Evolutionary conservation across 1,140 invertebrate species (phyloP), one percentile per base, ranked within the genome.

Genomic region (Acromyrmex echinatior): DNA sequence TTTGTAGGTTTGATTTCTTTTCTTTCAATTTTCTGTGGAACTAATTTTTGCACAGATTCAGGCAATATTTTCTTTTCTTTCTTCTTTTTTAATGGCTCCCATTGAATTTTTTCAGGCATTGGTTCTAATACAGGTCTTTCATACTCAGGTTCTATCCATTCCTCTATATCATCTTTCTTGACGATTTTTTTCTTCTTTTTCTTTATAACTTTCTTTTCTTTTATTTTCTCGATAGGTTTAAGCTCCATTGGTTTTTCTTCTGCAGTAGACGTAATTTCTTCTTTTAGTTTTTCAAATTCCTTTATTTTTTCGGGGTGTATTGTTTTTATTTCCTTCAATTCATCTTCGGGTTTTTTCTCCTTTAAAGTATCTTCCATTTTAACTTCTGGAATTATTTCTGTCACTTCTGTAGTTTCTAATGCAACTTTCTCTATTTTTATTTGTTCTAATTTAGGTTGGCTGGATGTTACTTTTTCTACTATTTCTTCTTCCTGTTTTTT

Each of bases 141-240:
- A 70, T 96, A 95, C 79, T 96, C 94, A 5, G 95, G 94, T 82
- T 95, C 94, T 7, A 95, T 92, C 91, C 95, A 96, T 88, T 96
- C 95, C 45, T 96, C 94, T 58, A 94, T 92, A 85, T 96, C 93
- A 65, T 94, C 92, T 88, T 95, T 95, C 82, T 95, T 95, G 1
- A 81, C 73, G 7, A 65, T 74, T 10, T 92, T 84, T 80, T 94
- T 96, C 80, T 94, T 95, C 86, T 94, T 95, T 21, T 96, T 95
- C 35, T 93, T 93, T 0, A 63, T 7, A 21, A 89, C n/a, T 80
- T 92, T 93, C 74, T 87, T 89, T 91, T 93, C 87, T 90, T 92
- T 93, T 25, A 87, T 51, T 79, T 91, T 88, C 16, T 92, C 88
- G 4, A 65, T 85, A 5, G 58, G 16, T 56, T 68, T 45, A 21